Percentiles rank a stretch among this genome's conserved stretches.
phyloP scores from a whole-genome alignment of 2,888 invertebrate genomes.

The Latheticus oryzae region DNA sequence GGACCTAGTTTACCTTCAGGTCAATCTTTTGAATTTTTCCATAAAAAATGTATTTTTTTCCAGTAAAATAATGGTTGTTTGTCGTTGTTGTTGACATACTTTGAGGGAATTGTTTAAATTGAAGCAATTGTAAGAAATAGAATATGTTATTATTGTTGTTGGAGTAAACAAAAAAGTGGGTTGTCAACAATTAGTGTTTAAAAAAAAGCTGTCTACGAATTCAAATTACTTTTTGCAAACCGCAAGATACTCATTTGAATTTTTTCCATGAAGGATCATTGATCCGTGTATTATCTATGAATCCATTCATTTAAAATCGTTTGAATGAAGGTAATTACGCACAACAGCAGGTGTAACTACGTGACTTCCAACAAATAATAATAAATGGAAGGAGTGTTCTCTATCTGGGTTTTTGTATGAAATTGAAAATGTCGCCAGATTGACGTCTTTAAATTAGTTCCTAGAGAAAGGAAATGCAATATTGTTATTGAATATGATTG shows the following conservation, averaged over 20 bases:
- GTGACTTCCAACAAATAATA: too few relatives aligned
- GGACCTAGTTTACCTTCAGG: too few relatives aligned
- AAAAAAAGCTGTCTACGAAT: too few relatives aligned
- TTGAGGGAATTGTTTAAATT: conserved; percentile 2
- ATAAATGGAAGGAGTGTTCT: conserved; percentile 6
- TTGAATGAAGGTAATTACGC: too few relatives aligned
- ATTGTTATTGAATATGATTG: conserved; percentile 1
- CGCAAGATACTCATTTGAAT: too few relatives aligned
- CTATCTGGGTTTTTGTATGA: background rate
- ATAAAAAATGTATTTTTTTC: background rate
- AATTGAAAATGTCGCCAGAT: background rate
- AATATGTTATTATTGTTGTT: too few relatives aligned
- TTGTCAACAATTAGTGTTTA: too few relatives aligned
- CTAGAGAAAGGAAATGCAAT: conserved; percentile 7
- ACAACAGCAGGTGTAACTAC: too few relatives aligned
- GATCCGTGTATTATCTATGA: background rate
- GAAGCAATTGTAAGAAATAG: conserved; percentile 1
- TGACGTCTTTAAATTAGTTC: conserved; percentile 3
- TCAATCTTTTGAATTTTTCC: conserved; percentile 7
- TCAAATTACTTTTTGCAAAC: too few relatives aligned
- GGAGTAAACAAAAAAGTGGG: too few relatives aligned
- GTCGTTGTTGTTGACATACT: conserved; percentile 7
- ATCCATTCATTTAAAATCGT: background rate
- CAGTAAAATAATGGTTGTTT: conserved; percentile 4
- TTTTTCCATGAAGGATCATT: too few relatives aligned